phyloP scores from a whole-genome alignment of 1,140 invertebrate species.

The Gryllus bimaculatus region DNA sequence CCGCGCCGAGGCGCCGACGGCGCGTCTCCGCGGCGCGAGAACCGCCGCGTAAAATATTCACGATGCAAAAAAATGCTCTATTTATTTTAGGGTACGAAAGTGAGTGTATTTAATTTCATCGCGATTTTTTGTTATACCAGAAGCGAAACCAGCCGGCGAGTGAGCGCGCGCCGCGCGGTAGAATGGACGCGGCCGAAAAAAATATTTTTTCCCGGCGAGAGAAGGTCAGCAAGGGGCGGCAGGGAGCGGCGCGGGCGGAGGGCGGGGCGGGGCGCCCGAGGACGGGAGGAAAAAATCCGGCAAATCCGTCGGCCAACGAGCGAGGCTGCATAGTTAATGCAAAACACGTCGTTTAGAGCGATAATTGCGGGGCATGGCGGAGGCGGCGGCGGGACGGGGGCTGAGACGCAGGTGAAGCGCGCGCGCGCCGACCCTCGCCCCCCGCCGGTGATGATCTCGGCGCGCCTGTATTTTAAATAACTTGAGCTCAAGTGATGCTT shows the following conservation, averaged over 20 bases:
- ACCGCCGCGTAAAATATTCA: too few relatives aligned
- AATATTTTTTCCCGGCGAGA: too few relatives aligned
- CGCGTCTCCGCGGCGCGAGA: too few relatives aligned
- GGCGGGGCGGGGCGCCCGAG: too few relatives aligned
- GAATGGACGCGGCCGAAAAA: not conserved
- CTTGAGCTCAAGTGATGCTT: constrained; percentile 3
- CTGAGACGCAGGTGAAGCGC: not conserved
- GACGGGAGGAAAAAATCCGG: not conserved
- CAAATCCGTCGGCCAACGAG: not conserved
- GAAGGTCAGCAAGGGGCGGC: not conserved
- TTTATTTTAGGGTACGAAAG: constrained; percentile 1
- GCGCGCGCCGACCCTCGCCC: not conserved
- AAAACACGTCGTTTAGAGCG: not conserved
- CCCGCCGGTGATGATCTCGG: not conserved
- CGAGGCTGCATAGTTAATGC: not conserved
- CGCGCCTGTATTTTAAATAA: not conserved
- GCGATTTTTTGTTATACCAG: not conserved
- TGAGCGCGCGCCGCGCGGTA: not conserved
- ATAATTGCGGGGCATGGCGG: not conserved
- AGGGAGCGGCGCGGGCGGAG: not conserved
- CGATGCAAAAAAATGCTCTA: not conserved
- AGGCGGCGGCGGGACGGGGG: not conserved
- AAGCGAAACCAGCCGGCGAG: not conserved
- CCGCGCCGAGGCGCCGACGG: too few relatives aligned
- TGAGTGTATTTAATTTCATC: constrained; percentile 5